Evolutionary conservation across 2,113 vertebrate genomes (phyloP).

Genomic region (Grus americana): DNA sequence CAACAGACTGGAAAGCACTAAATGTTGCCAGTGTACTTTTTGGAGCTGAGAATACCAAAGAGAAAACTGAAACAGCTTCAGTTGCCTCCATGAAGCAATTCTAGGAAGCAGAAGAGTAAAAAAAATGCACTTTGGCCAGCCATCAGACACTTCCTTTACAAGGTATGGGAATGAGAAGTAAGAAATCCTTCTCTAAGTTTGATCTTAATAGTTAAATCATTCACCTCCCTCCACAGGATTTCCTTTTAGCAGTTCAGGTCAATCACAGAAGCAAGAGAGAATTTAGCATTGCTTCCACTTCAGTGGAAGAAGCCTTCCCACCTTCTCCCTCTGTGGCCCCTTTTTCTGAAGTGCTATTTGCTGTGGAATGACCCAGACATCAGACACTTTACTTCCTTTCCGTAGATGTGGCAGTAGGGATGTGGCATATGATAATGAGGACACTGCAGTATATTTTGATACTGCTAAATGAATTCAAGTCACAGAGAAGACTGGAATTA

Average conservation of each 20-base stretch:
- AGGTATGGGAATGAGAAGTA: neutral
- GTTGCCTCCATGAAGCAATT: neutral
- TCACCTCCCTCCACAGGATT: neutral
- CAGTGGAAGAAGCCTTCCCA: neutral
- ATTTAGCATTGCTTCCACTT: neutral
- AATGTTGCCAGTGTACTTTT: neutral
- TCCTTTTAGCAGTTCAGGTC: neutral
- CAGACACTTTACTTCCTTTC: neutral
- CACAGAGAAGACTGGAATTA: neutral
- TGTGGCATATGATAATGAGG: neutral
- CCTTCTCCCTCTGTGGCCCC: neutral
- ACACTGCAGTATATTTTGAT: neutral
- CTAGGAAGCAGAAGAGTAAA: neutral
- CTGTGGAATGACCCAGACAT: neutral
- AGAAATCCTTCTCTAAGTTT: neutral
- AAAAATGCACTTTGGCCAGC: neutral
- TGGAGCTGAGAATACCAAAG: neutral
- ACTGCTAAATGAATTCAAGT: neutral
- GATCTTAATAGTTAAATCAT: neutral
- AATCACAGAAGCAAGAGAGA: neutral
- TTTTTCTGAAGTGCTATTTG: neutral
- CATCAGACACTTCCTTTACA: neutral
- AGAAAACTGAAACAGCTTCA: neutral
- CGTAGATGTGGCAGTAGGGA: neutral
- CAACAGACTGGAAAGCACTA: neutral